Base-by-base conservation (phyloP, 1,140 invertebrate species). In the Drosophila kohkoa region DNA sequence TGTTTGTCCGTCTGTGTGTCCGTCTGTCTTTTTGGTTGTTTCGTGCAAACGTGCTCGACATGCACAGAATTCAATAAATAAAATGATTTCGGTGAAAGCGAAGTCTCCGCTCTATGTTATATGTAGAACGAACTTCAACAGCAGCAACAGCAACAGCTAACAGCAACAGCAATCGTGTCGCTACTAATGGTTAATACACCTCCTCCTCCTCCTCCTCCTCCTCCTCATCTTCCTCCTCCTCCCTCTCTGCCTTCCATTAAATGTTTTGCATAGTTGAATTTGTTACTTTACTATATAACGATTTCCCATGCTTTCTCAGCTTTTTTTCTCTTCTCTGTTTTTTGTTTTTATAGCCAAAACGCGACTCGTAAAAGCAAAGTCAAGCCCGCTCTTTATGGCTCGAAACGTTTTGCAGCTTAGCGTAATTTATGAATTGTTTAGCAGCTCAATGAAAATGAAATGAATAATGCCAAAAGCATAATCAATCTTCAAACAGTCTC, bases 11-110 rank as follows among this genome's bases (percentile, higher is more conserved):
- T 68, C 51, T 32, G 25, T 13, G 35, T 11, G 13, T 49, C 38
- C 32, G 51, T 48, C 52, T n/a, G 43, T 68, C 55, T 25, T 25
- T 25, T 25, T 25, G 16, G 41, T 73, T 51, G 67, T 67, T 77
- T 89, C 83, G 83, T 88, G 83, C 86, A 88, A 78, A 83, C 85
- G 83, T 88, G 83, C 80, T 55, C 77, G 83, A 89, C 85, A 89
- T 88, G 85, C 77, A 75, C 66, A 89, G 80, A 88, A 83, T 88
- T 89, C 81, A 89, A 87, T 87, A 86, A 89, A 83, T 88, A 89
- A 83, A 89, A 83, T 83, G 77, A 81, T 73, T 87, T 89, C 77
- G 83, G 83, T 88, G 83, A 88, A 88, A 88, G 83, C 83, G 83
- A 88, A 81, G 68, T 54, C 46, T 28, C 45, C 35, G 32, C 13